A percentile compares a stretch with the other conserved stretches of the same genome.
Conservation (phyloP, 1,140 invertebrate species). For the Aphaenogaster rudis region DNA sequence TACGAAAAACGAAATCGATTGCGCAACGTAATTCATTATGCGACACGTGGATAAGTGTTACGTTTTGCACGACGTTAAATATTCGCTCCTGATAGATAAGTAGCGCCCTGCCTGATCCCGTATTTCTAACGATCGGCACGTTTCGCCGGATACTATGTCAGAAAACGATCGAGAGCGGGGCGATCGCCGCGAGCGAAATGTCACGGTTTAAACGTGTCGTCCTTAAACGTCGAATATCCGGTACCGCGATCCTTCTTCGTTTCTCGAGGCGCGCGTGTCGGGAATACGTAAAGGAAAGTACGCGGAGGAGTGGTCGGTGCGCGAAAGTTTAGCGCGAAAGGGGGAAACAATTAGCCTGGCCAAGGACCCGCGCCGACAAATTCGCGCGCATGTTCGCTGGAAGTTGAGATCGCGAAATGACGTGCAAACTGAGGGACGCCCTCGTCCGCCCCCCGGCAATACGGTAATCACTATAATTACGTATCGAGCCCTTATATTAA, state of each 20-base stretch:
- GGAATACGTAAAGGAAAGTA: constrained; percentile 37
- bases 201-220: constrained; percentile 33
- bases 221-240: constrained; percentile 3
- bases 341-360: constrained; percentile 76
- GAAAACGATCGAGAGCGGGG: constrained; percentile 37
- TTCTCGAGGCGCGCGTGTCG: constrained; percentile 30
- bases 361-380: constrained; percentile 78
- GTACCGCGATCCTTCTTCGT: neutral
- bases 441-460: constrained; percentile 86
- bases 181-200: constrained; percentile 27
- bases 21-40: neutral
- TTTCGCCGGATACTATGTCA: constrained; percentile 10
- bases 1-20: neutral
- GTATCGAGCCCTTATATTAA: constrained; percentile 87
- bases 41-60: neutral
- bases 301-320: constrained; percentile 36
- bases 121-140: constrained; percentile 7
- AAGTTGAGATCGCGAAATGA: constrained; percentile 86
- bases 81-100: neutral
- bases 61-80: neutral
- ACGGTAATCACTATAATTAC: constrained; percentile 87
- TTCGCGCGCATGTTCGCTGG: constrained; percentile 82
- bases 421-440: constrained; percentile 87
- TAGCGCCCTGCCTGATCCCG: neutral
- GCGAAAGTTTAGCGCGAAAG: constrained; percentile 71